Evolutionary conservation across 2,888 invertebrate species (phyloP), one percentile per base, ranked within the genome.

Genomic region (Sminthurinus aureus): DNA sequence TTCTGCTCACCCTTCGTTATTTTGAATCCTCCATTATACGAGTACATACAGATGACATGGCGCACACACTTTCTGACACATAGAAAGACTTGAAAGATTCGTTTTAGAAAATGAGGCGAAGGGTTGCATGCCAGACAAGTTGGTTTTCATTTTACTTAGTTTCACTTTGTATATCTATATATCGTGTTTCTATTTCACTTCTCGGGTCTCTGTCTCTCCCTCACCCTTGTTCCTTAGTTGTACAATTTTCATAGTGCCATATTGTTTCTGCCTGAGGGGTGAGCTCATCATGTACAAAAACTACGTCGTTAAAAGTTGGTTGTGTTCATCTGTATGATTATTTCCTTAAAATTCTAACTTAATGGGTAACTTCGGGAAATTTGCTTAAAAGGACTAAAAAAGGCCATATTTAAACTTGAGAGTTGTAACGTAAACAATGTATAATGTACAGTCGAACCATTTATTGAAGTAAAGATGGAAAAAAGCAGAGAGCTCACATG

Each of bases 81-180:
- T 71, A 24, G 71, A 71, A 26, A 69, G n/a, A 22, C 20, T n/a
- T n/a, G 69, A 69, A 22, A 22, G 71, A 26, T 71, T 26, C 22
- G 71, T 71, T 71, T 71, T 71, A 26, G 71, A 71, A 67, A 71
- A 71, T 24, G 71, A 71, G 71, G 71, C 71, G 71, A 20, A 71
- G 71, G 71, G 71, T 71, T 71, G 26, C 24, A 24, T 71, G 71
- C 71, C 71, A 69, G 67, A 15, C 22, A 71, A 71, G 24, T 71
- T 71, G 71, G 26, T 71, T 22, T 38, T 38, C 38, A 38, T 38
- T 38, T 71, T 71, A 58, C 58, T 58, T 58, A 71, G 71, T 71
- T 71, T 71, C 71, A 71, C 20, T 71, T 38, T 38, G 38, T 38
- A 38, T 38, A 38, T n/a, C n/a, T n/a, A n/a, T n/a, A 38, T 38